Evolutionary conservation across 2,113 vertebrate genomes (phyloP).

Genomic region (Ornithorhynchus anatinus): DNA sequence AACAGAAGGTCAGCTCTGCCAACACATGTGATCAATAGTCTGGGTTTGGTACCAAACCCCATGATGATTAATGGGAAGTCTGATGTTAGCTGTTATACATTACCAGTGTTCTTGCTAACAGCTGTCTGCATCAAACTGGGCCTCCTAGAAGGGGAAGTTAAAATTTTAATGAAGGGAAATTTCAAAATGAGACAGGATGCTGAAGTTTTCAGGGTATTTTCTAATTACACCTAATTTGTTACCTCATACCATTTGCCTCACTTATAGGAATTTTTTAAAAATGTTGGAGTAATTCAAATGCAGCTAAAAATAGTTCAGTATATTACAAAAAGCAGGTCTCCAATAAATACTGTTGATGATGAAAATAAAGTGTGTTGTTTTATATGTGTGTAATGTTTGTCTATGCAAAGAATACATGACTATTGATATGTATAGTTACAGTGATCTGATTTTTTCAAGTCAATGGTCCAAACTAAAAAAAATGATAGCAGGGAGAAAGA

Average conservation of each 20-base stretch:
- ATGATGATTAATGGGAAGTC: slow-evolving; percentile 35
- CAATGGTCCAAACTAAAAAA: no score
- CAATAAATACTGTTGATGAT: no score
- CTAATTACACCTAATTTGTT: slow-evolving; percentile 10
- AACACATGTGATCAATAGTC: background rate
- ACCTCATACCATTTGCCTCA: background rate
- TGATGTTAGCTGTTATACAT: slow-evolving; percentile 22
- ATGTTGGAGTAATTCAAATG: background rate
- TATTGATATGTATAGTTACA: no score
- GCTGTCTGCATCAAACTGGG: slow-evolving; percentile 34
- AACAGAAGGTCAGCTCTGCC: slow-evolving; percentile 6
- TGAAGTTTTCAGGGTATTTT: background rate
- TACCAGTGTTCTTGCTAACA: slow-evolving; percentile 25
- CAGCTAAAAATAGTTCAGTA: no score
- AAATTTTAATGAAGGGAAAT: slow-evolving; percentile 26
- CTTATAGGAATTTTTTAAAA: background rate
- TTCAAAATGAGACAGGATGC: background rate
- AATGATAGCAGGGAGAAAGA: no score
- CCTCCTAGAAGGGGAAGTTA: slow-evolving; percentile 6
- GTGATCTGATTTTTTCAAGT: no score
- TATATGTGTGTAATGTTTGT: no score
- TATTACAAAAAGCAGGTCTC: no score
- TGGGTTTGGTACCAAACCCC: slow-evolving; percentile 18
- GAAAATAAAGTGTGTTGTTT: no score
- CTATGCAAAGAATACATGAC: no score